Conservation (phyloP, 1,140 invertebrate genomes). For the Lasioglossum baleicum region DNA sequence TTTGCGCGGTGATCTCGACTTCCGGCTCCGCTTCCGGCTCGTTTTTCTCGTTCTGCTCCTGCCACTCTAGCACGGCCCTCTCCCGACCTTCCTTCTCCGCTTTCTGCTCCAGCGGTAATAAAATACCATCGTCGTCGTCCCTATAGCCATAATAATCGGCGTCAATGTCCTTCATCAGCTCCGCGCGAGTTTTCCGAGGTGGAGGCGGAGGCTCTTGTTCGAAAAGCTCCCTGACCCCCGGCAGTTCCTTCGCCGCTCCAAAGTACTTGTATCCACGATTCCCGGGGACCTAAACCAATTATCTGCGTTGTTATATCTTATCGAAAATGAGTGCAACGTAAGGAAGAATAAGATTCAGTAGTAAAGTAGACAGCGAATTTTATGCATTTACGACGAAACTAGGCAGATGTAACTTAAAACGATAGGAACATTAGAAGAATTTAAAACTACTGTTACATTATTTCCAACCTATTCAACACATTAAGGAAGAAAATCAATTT, state of each 20-base stretch:
- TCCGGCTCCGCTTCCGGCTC: conserved; percentile 74
- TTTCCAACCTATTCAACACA: no score
- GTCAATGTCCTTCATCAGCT: conserved; percentile 98
- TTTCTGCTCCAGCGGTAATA: conserved; percentile 92
- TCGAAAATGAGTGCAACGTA: no score
- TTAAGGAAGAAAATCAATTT: no score
- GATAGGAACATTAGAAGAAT: no score
- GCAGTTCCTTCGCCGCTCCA: conserved; percentile 98
- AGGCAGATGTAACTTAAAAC: no score
- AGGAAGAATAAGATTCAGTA: no score
- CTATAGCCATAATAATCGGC: conserved; percentile 99
- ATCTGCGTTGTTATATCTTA: neutral
- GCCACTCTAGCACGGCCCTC: conserved; percentile 84
- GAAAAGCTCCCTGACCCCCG: conserved; percentile 98
- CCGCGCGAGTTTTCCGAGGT: conserved; percentile 94
- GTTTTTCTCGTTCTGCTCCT: conserved; percentile 80
- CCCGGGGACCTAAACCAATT: conserved; percentile 85
- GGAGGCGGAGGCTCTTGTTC: conserved; percentile 95
- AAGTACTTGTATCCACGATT: conserved; percentile 99
- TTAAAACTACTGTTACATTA: no score
- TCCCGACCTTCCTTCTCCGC: conserved; percentile 87
- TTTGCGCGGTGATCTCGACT: conserved; percentile 85
- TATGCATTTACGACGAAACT: no score
- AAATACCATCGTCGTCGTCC: conserved; percentile 98
- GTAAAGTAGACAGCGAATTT: no score